Percentiles rank a stretch among this genome's conserved stretches.
These are phyloP conservation scores for Patiria pectinifera DNA, from an alignment of 53 echinoderm and acorn worm genomes.

Conservation along the genomic window DNA sequence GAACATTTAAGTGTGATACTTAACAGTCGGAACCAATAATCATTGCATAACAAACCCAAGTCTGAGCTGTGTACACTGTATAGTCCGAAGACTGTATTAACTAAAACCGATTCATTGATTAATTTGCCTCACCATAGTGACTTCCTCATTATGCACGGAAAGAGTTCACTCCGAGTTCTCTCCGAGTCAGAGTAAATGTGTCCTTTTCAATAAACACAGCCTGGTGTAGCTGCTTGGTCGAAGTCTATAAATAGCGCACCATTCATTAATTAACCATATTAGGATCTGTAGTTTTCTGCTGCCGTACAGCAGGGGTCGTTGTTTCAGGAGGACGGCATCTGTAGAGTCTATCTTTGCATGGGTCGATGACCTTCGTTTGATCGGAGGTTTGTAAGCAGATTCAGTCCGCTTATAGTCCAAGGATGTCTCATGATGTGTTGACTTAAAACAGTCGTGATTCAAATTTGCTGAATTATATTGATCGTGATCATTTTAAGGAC, in stretches of 20 bases:
- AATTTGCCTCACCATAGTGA: too few species aligned
- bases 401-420: not conserved
- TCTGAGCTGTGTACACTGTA: too few species aligned
- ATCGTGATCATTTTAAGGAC: too few species aligned
- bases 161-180: not conserved
- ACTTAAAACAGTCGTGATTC: not conserved
- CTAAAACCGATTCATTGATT: too few species aligned
- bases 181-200: not conserved
- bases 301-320: not conserved
- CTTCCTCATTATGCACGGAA: too few species aligned
- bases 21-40: too few species aligned
- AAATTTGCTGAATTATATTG: too few species aligned
- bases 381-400: not conserved
- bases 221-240: not conserved
- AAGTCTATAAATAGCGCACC: not conserved
- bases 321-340: too few species aligned
- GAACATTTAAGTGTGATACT: too few species aligned
- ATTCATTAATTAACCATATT: constrained; percentile 17
- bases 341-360: not conserved
- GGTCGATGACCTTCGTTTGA: not conserved
- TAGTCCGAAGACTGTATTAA: too few species aligned
- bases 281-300: not conserved
- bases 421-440: not conserved
- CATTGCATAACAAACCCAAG: too few species aligned
- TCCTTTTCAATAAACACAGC: not conserved